phyloP scores from a whole-genome alignment of 2,797 vertebrate species.

The Periparus ater region DNA sequence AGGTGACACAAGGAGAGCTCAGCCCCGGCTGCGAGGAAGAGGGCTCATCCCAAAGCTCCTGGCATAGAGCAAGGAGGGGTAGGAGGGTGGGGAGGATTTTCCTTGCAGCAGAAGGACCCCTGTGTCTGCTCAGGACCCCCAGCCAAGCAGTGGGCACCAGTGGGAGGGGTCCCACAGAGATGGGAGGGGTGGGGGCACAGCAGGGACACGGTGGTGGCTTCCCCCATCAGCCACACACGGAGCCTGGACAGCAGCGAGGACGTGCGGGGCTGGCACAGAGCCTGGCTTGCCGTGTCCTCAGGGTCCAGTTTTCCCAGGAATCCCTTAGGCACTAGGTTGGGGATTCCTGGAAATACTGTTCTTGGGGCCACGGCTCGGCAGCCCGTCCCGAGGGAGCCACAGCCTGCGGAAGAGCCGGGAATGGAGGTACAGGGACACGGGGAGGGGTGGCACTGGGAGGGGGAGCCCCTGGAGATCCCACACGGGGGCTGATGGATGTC shows the following conservation, averaged over 20 bases:
- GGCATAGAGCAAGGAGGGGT: not conserved
- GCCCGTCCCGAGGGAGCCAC: not conserved
- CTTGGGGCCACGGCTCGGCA: constrained; percentile 92
- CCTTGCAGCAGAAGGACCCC: not conserved
- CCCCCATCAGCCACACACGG: fast-evolving
- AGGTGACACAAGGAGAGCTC: not conserved
- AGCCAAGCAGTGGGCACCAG: fast-evolving
- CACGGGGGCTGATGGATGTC: fast-evolving
- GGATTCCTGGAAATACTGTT: constrained; percentile 99
- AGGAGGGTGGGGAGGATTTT: not conserved
- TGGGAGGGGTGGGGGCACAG: not conserved
- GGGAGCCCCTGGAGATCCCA: not conserved
- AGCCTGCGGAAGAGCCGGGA: fast-evolving
- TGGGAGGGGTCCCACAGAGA: not conserved
- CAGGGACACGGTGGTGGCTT: not conserved
- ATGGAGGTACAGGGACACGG: not conserved
- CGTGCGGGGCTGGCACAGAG: fast-evolving
- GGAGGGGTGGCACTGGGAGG: not conserved
- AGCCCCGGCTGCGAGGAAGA: not conserved
- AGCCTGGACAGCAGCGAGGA: not conserved
- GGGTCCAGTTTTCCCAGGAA: constrained; percentile 99
- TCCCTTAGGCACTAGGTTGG: constrained; percentile 92
- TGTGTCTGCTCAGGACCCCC: fast-evolving
- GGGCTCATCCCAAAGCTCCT: not conserved
- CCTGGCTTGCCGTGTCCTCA: constrained; percentile 84